Conservation (phyloP, 2,888 invertebrate genomes). For the Melieria crassipennis region DNA sequence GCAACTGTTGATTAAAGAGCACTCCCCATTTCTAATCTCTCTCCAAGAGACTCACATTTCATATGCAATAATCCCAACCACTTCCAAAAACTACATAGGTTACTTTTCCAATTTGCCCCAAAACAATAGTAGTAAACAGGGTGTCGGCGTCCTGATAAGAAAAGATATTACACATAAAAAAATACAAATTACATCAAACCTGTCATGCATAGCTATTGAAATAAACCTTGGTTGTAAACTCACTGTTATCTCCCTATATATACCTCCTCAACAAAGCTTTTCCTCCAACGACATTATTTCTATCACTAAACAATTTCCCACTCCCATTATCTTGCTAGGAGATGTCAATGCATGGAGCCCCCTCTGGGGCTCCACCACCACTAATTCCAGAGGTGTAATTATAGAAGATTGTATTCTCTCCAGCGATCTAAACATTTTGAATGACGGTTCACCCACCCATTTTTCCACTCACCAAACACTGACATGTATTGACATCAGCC, state of each 20-base stretch:
- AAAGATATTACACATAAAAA: background rate
- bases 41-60: constrained; percentile 21
- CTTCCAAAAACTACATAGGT: background rate
- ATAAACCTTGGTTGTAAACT: too few relatives aligned
- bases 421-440: background rate
- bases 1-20: constrained; percentile 7
- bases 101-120: background rate
- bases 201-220: too few relatives aligned
- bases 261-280: too few relatives aligned
- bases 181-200: too few relatives aligned
- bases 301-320: too few relatives aligned
- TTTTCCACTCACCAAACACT: constrained; percentile 32
- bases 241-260: too few relatives aligned
- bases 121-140: background rate
- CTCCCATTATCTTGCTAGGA: too few relatives aligned
- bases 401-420: constrained; percentile 15
- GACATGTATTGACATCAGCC: constrained; percentile 21
- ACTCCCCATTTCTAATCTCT: constrained; percentile 16
- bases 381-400: constrained; percentile 10
- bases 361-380: constrained; percentile 4
- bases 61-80: background rate
- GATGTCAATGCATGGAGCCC: constrained; percentile 18
- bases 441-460: constrained; percentile 10
- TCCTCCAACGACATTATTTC: too few relatives aligned
- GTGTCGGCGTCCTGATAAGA: background rate